A percentile compares a stretch with the other conserved stretches of the same genome.
These are phyloP conservation scores for Formica aserva DNA, from an alignment of 2,888 invertebrate genomes.

Conservation along the genomic window DNA sequence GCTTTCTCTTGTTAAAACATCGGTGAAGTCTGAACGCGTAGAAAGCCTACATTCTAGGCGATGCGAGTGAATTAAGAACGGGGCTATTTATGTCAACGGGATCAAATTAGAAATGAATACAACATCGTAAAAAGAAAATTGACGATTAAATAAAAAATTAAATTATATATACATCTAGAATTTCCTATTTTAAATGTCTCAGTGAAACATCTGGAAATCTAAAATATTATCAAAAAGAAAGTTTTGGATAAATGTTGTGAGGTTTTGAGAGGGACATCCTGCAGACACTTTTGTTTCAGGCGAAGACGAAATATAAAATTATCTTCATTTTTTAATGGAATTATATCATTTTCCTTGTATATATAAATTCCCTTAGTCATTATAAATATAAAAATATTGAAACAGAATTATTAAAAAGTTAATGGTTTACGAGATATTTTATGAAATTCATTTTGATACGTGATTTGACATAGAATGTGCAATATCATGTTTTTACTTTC, in stretches of 20 bases:
- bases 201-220: background rate
- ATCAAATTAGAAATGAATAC: background rate
- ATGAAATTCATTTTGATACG: background rate
- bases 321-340: background rate
- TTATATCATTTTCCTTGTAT: background rate
- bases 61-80: conserved; percentile 11
- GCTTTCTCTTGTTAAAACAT: conserved; percentile 55
- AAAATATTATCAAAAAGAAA: background rate
- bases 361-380: background rate
- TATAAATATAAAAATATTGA: background rate
- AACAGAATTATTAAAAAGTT: background rate
- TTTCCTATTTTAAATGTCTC: background rate
- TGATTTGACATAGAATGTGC: background rate
- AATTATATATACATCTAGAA: background rate
- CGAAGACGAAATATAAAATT: background rate
- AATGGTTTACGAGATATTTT: background rate
- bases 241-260: background rate
- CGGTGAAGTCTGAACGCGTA: conserved; percentile 31
- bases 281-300: background rate
- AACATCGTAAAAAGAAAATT: background rate
- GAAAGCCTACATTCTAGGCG: conserved; percentile 37
- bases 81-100: background rate
- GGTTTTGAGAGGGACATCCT: background rate
- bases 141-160: background rate
- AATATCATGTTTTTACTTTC: background rate